Evolutionary conservation across 2,888 invertebrate species (phyloP).

Genomic region (Glyphotaelius pellucidus): DNA sequence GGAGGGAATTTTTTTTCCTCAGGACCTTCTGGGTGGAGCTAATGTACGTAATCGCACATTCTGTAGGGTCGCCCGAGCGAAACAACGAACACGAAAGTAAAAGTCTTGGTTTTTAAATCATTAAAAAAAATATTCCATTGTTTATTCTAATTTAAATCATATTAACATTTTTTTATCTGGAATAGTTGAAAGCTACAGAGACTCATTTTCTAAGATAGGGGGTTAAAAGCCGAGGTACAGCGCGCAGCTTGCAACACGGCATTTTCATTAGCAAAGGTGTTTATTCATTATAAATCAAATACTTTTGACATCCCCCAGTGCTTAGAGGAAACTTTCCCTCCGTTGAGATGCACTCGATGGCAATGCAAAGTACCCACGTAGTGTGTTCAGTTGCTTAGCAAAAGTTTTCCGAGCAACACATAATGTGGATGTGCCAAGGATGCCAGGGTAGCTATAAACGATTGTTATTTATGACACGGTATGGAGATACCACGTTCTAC

Average conservation of each 20-base stretch:
- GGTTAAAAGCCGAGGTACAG: background rate
- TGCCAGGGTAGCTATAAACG: conserved; percentile 53
- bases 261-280: conserved; percentile 44
- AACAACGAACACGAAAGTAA: too few species aligned
- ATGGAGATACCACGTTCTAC: conserved; percentile 49
- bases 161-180: background rate
- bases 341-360: conserved; percentile 47
- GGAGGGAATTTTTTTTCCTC: too few species aligned
- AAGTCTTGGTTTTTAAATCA: too few species aligned
- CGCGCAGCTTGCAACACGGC: conserved; percentile 25
- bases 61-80: too few species aligned
- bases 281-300: conserved; percentile 45
- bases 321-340: conserved; percentile 37
- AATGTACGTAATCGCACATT: too few species aligned
- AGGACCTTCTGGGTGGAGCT: too few species aligned
- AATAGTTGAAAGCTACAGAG: background rate
- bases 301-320: conserved; percentile 21
- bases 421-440: conserved; percentile 30
- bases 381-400: conserved; percentile 33
- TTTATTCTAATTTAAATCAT: too few species aligned
- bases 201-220: background rate
- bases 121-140: too few species aligned
- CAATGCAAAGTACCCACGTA: conserved; percentile 21
- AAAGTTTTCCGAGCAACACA: conserved; percentile 44
- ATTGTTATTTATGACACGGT: conserved; percentile 53